Conservation (phyloP, 2,113 vertebrate species). For the Hippoglossus stenolepis region DNA sequence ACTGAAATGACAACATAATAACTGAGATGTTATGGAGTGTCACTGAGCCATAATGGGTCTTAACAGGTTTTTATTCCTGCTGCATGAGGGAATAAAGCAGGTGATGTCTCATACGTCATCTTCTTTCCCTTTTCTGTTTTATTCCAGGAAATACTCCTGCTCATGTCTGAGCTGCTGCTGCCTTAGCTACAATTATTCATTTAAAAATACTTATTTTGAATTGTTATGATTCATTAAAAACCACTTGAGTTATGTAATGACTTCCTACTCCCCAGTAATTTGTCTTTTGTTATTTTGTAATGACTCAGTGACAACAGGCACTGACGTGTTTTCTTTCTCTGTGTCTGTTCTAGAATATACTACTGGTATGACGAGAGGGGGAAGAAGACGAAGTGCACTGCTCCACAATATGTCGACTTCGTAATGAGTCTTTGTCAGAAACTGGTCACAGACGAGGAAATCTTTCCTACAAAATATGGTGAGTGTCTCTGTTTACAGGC, state of each 20-base stretch:
- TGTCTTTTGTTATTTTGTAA: not conserved
- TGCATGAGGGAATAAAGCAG: too few relatives aligned
- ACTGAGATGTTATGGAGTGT: not conserved
- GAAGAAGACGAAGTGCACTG: constrained; percentile 98
- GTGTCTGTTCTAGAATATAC: constrained; percentile 88
- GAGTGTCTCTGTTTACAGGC: constrained; percentile 47
- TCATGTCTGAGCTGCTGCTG: constrained; percentile 1
- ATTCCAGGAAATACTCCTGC: constrained; percentile 4
- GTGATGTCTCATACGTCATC: too few relatives aligned
- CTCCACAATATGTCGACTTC: constrained; percentile 97
- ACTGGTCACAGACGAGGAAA: constrained; percentile 97
- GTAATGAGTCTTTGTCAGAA: constrained; percentile 99
- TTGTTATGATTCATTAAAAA: constrained; percentile 15
- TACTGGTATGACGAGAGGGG: constrained; percentile 99
- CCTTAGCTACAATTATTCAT: too few relatives aligned
- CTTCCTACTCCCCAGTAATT: not conserved
- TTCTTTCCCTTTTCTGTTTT: too few relatives aligned
- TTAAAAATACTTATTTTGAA: constrained; percentile 3
- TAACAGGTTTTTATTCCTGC: not conserved
- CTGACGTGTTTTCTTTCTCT: not conserved
- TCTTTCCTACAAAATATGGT: constrained; percentile 99
- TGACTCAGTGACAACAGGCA: not conserved
- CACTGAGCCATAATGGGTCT: not conserved
- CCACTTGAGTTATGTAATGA: not conserved
- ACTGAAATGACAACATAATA: constrained; percentile 1